Conservation (phyloP, 2,888 invertebrate species). For the Pandemis heparana region DNA sequence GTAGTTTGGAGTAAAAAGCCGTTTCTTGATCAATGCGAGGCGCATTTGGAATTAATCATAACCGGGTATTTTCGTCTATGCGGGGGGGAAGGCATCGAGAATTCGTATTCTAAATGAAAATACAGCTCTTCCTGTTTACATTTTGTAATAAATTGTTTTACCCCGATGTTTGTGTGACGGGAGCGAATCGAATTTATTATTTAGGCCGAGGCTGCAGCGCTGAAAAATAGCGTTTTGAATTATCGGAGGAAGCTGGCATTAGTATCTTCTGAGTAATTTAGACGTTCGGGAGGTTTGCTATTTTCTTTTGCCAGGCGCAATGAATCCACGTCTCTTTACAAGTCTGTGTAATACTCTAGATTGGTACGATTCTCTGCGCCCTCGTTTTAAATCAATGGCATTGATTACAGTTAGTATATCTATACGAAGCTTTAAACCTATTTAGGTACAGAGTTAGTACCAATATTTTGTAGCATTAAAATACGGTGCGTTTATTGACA, state of each 20-base stretch:
- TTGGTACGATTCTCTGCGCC: background rate
- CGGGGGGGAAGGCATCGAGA: slow-evolving; percentile 67
- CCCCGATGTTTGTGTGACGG: slow-evolving; percentile 73
- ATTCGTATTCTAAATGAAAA: slow-evolving; percentile 86
- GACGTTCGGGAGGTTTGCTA: slow-evolving; percentile 1
- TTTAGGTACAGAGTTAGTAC: too few species aligned
- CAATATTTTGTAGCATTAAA: too few species aligned
- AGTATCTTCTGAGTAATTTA: slow-evolving; percentile 7
- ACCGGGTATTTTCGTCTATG: slow-evolving; percentile 85
- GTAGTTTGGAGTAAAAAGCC: slow-evolving; percentile 85
- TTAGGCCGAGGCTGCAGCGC: slow-evolving; percentile 52
- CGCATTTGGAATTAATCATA: slow-evolving; percentile 86
- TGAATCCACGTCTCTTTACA: background rate
- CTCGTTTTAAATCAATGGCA: background rate
- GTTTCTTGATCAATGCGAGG: slow-evolving; percentile 85
- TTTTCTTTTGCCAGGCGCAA: slow-evolving; percentile 6
- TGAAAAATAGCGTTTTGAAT: slow-evolving; percentile 25
- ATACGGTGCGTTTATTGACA: too few species aligned
- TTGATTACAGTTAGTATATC: too few species aligned
- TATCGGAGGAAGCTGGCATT: slow-evolving; percentile 19
- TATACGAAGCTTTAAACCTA: too few species aligned
- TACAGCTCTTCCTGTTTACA: slow-evolving; percentile 85
- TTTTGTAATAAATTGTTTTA: slow-evolving; percentile 86
- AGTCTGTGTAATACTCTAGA: background rate
- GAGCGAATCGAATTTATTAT: slow-evolving; percentile 65